Evolutionary conservation across 1,140 invertebrate species (phyloP).

Genomic region (Andricus grossulariae): DNA sequence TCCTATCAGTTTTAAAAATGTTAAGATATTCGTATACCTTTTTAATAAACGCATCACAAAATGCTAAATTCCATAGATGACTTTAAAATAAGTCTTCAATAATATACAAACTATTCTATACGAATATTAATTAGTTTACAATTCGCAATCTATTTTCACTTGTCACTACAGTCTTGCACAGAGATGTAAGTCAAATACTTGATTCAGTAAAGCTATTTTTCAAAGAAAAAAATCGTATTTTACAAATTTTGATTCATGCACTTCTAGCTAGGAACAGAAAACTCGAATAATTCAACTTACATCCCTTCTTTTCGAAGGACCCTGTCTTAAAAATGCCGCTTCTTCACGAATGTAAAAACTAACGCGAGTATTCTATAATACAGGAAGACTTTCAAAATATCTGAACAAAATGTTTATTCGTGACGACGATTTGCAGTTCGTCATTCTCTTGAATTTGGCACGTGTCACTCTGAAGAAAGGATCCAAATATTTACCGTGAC

Average conservation of each 20-base stretch:
- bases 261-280: slow-evolving; percentile 23
- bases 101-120: slow-evolving; percentile 26
- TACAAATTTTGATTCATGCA: slow-evolving; percentile 18
- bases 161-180: background rate
- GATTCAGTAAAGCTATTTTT: background rate
- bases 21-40: slow-evolving; percentile 26
- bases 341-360: slow-evolving; percentile 5
- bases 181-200: slow-evolving; percentile 10
- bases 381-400: slow-evolving; percentile 29
- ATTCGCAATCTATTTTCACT: slow-evolving; percentile 10
- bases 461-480: slow-evolving; percentile 30
- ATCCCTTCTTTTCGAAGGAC: slow-evolving; percentile 29
- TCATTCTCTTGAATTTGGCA: slow-evolving; percentile 29
- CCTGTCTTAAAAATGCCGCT: background rate
- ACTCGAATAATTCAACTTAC: slow-evolving; percentile 1
- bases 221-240: background rate
- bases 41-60: slow-evolving; percentile 14
- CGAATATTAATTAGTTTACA: slow-evolving; percentile 16
- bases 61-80: slow-evolving; percentile 16
- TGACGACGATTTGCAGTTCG: slow-evolving; percentile 14
- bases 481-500: slow-evolving; percentile 21
- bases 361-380: slow-evolving; percentile 32
- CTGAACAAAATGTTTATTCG: slow-evolving; percentile 5
- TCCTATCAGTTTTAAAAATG: slow-evolving; percentile 15
- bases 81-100: slow-evolving; percentile 20